phyloP scores from a whole-genome alignment of 2,113 vertebrate genomes.

The Calidris pygmaea region DNA sequence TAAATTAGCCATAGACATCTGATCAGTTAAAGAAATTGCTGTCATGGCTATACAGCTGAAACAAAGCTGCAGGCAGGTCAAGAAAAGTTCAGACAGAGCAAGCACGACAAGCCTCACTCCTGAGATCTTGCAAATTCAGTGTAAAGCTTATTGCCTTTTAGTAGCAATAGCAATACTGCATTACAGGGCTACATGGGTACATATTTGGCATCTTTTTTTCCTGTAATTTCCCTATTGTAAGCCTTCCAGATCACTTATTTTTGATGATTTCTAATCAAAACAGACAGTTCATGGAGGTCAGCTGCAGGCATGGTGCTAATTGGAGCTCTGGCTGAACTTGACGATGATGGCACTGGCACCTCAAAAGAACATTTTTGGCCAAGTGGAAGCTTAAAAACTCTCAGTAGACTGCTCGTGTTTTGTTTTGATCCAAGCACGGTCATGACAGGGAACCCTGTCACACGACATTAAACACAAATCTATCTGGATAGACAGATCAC shows the following conservation, averaged over 20 bases:
- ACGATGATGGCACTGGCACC: background rate
- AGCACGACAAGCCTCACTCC: background rate
- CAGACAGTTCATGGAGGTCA: background rate
- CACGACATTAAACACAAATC: background rate
- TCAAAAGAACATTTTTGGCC: background rate
- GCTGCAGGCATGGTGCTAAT: background rate
- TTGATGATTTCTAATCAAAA: background rate
- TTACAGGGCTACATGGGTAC: background rate
- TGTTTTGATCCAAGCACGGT: background rate
- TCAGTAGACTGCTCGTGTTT: background rate
- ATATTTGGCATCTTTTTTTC: background rate
- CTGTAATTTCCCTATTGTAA: background rate
- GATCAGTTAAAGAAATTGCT: background rate
- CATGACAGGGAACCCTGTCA: background rate
- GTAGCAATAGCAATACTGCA: background rate
- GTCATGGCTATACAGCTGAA: background rate
- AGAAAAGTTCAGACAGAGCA: background rate
- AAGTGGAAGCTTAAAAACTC: background rate
- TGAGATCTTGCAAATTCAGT: background rate
- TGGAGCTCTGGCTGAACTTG: background rate
- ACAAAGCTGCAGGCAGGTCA: background rate
- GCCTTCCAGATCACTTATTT: background rate
- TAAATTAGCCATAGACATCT: background rate
- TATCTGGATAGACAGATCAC: background rate
- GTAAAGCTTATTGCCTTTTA: background rate